Conservation (phyloP, 53 echinoderm and acorn worm species). For the Holothuria leucospilota region DNA sequence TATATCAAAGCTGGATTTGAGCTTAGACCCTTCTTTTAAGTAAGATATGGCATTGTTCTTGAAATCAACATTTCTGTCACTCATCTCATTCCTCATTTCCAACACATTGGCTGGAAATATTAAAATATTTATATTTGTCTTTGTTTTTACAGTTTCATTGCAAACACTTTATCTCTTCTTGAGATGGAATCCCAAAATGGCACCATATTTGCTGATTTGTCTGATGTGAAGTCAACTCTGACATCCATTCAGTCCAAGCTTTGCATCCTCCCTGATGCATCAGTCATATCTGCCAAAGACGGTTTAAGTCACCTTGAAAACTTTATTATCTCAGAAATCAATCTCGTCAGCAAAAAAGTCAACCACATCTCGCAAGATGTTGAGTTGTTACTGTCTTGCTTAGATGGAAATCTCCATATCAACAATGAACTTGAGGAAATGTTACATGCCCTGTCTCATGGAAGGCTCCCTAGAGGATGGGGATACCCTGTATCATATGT, state of each 20-base stretch:
- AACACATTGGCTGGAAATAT: too few species aligned
- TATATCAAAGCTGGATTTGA: too few species aligned
- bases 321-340: conserved; percentile 74
- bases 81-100: too few species aligned
- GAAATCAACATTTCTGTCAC: too few species aligned
- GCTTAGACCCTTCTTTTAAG: too few species aligned
- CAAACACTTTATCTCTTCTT: neutral
- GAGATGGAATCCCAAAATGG: neutral
- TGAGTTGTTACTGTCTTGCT: conserved; percentile 61
- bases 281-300: conserved; percentile 49
- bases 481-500: neutral
- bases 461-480: conserved; percentile 63
- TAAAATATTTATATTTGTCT: neutral
- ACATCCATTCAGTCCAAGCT: conserved; percentile 3
- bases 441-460: conserved; percentile 55
- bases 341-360: conserved; percentile 26
- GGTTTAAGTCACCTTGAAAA: conserved; percentile 80
- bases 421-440: conserved; percentile 51
- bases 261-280: conserved; percentile 33
- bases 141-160: neutral
- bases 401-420: conserved; percentile 70
- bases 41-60: too few species aligned
- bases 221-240: neutral
- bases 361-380: conserved; percentile 68
- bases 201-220: too few species aligned